A percentile compares a stretch with the other conserved stretches of the same genome.
phyloP scores from a whole-genome alignment of 2,113 vertebrate genomes.

The Alces alces region DNA sequence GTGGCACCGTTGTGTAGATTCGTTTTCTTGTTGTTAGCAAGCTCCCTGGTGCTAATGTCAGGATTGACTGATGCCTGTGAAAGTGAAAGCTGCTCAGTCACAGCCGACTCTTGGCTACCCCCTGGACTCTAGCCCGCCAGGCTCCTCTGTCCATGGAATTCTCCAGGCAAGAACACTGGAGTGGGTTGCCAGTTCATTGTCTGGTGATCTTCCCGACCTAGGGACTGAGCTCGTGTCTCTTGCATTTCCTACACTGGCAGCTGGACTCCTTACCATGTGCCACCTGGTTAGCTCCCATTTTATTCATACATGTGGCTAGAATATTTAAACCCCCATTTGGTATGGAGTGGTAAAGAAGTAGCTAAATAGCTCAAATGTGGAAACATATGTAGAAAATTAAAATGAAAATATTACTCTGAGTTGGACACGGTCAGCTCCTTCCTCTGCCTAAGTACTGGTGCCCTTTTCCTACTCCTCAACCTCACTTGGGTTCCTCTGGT shows the following conservation, averaged over 20 bases:
- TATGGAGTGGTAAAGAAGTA: not conserved
- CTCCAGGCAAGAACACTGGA: not conserved
- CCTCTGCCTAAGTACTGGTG: not conserved
- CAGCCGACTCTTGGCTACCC: not conserved
- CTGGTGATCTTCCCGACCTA: not conserved
- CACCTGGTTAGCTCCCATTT: not conserved
- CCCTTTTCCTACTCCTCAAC: not conserved
- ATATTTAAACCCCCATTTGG: not conserved
- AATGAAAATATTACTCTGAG: not conserved
- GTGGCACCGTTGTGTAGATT: not conserved
- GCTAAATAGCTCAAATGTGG: not conserved
- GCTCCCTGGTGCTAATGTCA: not conserved
- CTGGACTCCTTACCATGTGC: not conserved
- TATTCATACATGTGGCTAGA: not conserved
- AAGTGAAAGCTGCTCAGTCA: not conserved
- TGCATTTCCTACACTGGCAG: not conserved
- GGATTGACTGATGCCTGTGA: not conserved
- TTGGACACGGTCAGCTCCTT: not conserved
- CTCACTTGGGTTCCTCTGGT: not conserved
- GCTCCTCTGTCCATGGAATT: not conserved
- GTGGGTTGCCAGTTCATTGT: not conserved
- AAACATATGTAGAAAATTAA: not conserved
- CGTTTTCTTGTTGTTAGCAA: not conserved
- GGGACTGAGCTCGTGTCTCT: rapidly evolving
- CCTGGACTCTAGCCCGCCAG: not conserved